Conservation (phyloP, 2,797 vertebrate species). For the Liparis tanakae region DNA sequence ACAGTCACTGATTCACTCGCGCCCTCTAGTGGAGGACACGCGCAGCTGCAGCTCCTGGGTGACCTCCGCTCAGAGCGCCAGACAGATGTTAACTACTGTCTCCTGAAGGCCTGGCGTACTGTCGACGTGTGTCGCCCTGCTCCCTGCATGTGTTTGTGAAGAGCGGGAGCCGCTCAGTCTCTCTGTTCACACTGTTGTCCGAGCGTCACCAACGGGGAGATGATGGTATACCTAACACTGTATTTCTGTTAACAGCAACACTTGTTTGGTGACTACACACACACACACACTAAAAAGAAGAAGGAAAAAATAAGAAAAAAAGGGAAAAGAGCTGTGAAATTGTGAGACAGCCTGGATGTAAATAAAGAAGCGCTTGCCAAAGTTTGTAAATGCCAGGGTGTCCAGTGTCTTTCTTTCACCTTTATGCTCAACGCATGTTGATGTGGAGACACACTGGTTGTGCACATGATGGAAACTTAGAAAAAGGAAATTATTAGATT, state of each 20-base stretch:
- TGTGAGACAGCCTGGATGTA: conserved; percentile 84
- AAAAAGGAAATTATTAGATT: not conserved
- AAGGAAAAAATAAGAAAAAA: conserved; percentile 42
- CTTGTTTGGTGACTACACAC: conserved; percentile 50
- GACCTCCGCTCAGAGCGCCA: conserved; percentile 33
- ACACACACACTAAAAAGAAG: not conserved
- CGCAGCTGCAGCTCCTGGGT: conserved; percentile 54
- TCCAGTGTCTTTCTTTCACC: conserved; percentile 62
- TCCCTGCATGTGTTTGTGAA: conserved; percentile 73
- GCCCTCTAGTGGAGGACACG: conserved; percentile 72
- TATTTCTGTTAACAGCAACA: conserved; percentile 55
- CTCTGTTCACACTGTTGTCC: conserved; percentile 70
- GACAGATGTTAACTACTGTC: conserved; percentile 50
- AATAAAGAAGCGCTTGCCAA: conserved; percentile 90
- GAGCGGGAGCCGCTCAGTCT: conserved; percentile 61
- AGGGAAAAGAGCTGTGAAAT: conserved; percentile 77
- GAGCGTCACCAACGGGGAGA: conserved; percentile 54
- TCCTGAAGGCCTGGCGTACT: conserved; percentile 50
- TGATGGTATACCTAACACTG: conserved; percentile 53
- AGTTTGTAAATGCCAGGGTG: conserved; percentile 83
- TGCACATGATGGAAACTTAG: not conserved
- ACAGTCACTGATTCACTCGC: conserved; percentile 65
- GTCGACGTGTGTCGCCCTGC: conserved; percentile 56
- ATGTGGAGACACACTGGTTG: not conserved
- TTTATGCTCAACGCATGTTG: not conserved